Evolutionary conservation across 2,888 invertebrate species (phyloP), one percentile per base, ranked within the genome.

Genomic region (Sesia bembeciformis): DNA sequence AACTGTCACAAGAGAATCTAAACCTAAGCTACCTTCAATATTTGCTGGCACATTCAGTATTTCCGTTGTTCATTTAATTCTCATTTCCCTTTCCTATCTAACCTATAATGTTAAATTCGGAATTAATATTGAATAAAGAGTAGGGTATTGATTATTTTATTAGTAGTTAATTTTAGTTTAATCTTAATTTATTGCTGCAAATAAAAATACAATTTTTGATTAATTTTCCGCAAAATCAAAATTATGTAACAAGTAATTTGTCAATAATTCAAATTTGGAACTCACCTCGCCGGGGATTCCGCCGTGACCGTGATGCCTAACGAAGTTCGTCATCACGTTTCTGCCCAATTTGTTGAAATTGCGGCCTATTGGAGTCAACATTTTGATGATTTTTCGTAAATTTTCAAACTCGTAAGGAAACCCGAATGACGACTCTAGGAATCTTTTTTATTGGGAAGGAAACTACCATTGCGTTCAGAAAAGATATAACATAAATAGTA

Each of bases 281-380:
- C 84, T 79, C 56, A 87, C 89, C 83, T 87, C 89, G 60, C 89
- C 88, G 70, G 89, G 84, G 51, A 87, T 66, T 59, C 88, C 88
- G 52, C 89, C 88, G 57, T 84, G 74, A 40, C 57, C 54, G 64
- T 84, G 83, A 63, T 82, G 82, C 64, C 88, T 82, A 52, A 88
- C 78, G 58, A 82, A 68, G 60, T 75, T 84, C 58, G 77, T 81
- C 74, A 88, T 76, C 58, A 84, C 81, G 81, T 87, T 86, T 59
- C 81, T 84, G 60, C 88, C 84, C 46, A 87, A 64, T 61, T 70
- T 80, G 66, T 77, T 88, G 46, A 81, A 79, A 56, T 81, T 69
- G 63, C 89, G 84, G 63, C 84, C 74, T 56, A 88, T 59, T 46
- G 87, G 80, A 60, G 76, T 73, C 57, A 83, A 65, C 89, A 89